Evolutionary conservation across 2,888 invertebrate genomes (phyloP).

Genomic region (Resseliella maxima): DNA sequence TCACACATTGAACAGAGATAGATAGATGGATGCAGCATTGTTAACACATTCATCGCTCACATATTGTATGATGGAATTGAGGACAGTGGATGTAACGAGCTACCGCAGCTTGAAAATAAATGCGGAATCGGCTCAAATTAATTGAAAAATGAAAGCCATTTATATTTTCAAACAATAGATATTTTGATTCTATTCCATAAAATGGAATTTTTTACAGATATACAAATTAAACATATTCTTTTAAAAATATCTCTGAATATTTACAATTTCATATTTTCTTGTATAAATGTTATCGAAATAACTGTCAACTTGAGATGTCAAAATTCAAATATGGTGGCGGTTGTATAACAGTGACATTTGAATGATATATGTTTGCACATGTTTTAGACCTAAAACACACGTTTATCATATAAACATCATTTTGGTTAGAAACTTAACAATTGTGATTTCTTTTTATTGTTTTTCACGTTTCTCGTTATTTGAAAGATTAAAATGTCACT

Average conservation of each 20-base stretch:
- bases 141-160: background rate
- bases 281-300: background rate
- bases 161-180: too few relatives aligned
- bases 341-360: background rate
- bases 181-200: too few relatives aligned
- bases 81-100: background rate
- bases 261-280: too few relatives aligned
- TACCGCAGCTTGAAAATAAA: background rate
- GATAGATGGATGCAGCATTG: background rate
- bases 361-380: background rate
- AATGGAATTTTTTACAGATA: too few relatives aligned
- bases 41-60: background rate
- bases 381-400: background rate
- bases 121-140: constrained; percentile 2
- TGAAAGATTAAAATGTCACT: constrained; percentile 12
- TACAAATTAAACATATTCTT: too few relatives aligned
- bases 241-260: too few relatives aligned
- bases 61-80: background rate
- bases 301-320: background rate
- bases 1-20: background rate
- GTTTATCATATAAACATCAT: constrained; percentile 4
- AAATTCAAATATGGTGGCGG: background rate
- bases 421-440: background rate
- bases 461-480: background rate
- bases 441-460: background rate